These are phyloP conservation scores for Brachyhypopomus gauderio DNA, from an alignment of 2,113 vertebrate species.

Conservation along the genomic window DNA sequence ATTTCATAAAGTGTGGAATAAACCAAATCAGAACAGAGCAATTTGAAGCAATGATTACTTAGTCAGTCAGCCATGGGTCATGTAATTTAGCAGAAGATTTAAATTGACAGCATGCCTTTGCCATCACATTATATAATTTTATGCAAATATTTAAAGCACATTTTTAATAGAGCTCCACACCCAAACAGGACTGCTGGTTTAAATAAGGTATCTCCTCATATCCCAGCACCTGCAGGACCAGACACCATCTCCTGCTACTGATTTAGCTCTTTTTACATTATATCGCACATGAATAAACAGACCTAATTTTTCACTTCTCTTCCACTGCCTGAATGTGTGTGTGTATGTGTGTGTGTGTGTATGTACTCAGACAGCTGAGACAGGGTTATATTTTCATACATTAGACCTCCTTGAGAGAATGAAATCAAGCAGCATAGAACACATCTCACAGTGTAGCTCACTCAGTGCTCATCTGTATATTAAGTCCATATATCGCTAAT, in stretches of 20 bases:
- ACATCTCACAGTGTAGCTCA: neutral
- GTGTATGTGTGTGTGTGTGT: neutral
- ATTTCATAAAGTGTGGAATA: neutral
- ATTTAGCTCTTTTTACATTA: constrained; percentile 68
- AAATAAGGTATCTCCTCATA: neutral
- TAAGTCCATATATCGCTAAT: too few relatives aligned
- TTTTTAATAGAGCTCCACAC: constrained; percentile 32
- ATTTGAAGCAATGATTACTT: constrained; percentile 15
- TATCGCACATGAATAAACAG: constrained; percentile 67
- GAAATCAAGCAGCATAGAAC: constrained; percentile 7
- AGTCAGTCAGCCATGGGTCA: constrained; percentile 12
- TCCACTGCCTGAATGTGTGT: neutral
- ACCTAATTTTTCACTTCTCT: constrained; percentile 22
- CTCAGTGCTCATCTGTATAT: neutral
- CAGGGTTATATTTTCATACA: constrained; percentile 5
- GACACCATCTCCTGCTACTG: constrained; percentile 55
- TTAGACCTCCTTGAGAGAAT: neutral
- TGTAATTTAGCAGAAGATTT: constrained; percentile 42
- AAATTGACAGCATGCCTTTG: neutral
- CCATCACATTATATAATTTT: constrained; percentile 45
- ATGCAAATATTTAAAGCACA: too few relatives aligned
- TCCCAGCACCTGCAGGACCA: too few relatives aligned
- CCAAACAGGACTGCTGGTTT: constrained; percentile 29
- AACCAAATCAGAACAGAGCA: neutral
- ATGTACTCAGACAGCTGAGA: neutral